Base-by-base conservation (phyloP, 2,797 vertebrate genomes). In the Delichon dasypus region DNA sequence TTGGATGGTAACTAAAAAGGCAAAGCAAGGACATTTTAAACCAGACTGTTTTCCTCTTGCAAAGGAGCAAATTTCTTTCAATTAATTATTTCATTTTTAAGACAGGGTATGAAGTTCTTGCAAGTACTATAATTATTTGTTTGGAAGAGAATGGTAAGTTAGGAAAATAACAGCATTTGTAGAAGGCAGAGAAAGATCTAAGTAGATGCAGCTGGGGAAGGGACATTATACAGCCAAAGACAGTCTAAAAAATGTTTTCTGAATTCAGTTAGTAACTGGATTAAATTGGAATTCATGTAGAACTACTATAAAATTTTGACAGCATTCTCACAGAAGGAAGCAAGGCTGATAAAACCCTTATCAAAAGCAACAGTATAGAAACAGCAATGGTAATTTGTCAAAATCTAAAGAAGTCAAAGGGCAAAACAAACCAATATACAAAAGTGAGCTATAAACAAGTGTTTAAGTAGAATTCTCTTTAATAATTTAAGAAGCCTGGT, bases 401-500 rank as follows among this genome's bases (percentile, higher is more conserved):
- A 90, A 92, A 70, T 50, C 79, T 57, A 84, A 86, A 53, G 34
- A 78, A 90, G 55, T 67, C 54, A 73, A 91, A 91, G 84, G 89
- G 68, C 79, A 91, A 70, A 93, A 73, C 30, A 89, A 88, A 57
- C 26, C 5, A 10, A 51, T 51, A 36, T 16, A 87, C 55, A 80
- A 68, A 93, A 71, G 45, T 44, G n/a, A 92, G 87, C 36, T 55
- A 72, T 72, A 92, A 96, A 91, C 65, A 95, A 53, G 71, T 70
- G 48, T 67, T 89, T 68, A 91, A 88, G 40, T 22, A 78, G 62
- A 94, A 96, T 9, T 18, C 21, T 78, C 75, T 86, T 62, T 87
- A 97, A 94, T 96, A 93, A 96, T 40, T 92, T 78, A 94, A 88
- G 32, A 26, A 85, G 42, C 40, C 87, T 85, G 68, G 60, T 81